These are phyloP conservation scores for Typhlichthys subterraneus DNA, from an alignment of 2,797 vertebrate species.

Conservation along the genomic window DNA sequence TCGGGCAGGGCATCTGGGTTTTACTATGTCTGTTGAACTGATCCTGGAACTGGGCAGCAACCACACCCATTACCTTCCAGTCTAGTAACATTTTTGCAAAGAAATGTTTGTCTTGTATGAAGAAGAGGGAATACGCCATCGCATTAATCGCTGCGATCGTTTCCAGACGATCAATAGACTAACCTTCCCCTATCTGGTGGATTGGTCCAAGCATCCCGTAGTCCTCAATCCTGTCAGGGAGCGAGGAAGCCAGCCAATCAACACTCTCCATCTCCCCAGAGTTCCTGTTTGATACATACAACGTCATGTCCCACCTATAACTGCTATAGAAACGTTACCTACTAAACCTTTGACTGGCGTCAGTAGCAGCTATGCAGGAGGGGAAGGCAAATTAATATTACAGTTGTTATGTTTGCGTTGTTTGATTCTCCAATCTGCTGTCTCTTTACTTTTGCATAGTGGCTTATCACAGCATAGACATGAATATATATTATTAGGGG, in stretches of 20 bases:
- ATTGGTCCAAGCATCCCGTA: conserved; percentile 31
- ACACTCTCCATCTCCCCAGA: conserved; percentile 34
- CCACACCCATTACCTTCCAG: conserved; percentile 64
- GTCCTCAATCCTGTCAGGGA: conserved; percentile 47
- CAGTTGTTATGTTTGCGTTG: conserved; percentile 34
- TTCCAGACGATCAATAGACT: conserved; percentile 48
- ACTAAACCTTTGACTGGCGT: conserved; percentile 41
- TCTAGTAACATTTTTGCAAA: conserved; percentile 68
- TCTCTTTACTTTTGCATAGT: conserved; percentile 65
- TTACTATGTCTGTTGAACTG: conserved; percentile 54
- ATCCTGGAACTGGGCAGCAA: conserved; percentile 59
- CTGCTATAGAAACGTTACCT: conserved; percentile 27
- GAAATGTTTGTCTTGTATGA: conserved; percentile 58
- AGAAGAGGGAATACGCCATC: conserved; percentile 40
- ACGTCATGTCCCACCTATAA: conserved; percentile 38
- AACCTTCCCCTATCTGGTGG: conserved; percentile 52
- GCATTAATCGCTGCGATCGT: conserved; percentile 46
- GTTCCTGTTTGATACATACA: conserved; percentile 40
- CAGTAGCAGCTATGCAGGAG: conserved; percentile 38
- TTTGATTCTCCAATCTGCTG: conserved; percentile 41
- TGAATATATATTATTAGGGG: conserved; percentile 59
- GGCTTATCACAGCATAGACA: conserved; percentile 63
- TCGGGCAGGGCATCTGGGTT: conserved; percentile 41
- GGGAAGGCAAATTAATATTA: too few relatives aligned
- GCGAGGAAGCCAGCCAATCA: conserved; percentile 54